Conservation (phyloP, 2,797 vertebrate genomes). For the Poeciliopsis turneri region DNA sequence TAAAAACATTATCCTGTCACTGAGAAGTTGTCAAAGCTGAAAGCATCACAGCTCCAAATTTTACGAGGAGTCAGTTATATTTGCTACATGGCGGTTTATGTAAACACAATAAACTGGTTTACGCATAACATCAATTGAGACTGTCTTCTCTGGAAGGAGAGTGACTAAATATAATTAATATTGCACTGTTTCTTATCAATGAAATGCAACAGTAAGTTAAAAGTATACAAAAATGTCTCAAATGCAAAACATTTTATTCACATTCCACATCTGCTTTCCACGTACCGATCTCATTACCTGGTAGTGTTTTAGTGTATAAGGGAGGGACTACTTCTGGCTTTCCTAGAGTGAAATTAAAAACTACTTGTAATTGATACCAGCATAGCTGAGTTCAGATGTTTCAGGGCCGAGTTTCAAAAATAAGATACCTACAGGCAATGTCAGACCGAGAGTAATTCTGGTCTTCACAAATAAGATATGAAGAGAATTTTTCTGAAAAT, state of each 20-base stretch:
- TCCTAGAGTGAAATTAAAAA: conserved; percentile 24
- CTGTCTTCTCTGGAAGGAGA: not conserved
- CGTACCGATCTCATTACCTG: not conserved
- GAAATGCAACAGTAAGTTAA: not conserved
- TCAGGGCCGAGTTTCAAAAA: conserved; percentile 11
- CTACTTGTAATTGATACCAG: conserved; percentile 4
- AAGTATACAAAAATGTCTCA: not conserved
- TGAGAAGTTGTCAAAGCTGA: conserved; percentile 30
- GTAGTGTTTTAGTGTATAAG: not conserved
- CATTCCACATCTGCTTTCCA: not conserved
- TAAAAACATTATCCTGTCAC: conserved; percentile 36
- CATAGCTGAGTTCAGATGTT: conserved; percentile 19
- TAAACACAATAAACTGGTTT: conserved; percentile 40
- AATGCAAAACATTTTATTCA: not conserved
- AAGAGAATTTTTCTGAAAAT: not conserved
- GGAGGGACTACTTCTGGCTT: not conserved
- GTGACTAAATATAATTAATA: not conserved
- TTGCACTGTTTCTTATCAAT: not conserved
- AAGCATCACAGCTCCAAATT: conserved; percentile 17
- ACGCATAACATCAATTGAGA: not conserved
- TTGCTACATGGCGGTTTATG: conserved; percentile 41
- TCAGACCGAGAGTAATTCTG: not conserved
- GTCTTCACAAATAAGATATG: not conserved
- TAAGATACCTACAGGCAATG: not conserved
- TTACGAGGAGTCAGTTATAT: conserved; percentile 54